phyloP scores from a whole-genome alignment of 1,140 invertebrate genomes.

The Adoxophyes honmai region DNA sequence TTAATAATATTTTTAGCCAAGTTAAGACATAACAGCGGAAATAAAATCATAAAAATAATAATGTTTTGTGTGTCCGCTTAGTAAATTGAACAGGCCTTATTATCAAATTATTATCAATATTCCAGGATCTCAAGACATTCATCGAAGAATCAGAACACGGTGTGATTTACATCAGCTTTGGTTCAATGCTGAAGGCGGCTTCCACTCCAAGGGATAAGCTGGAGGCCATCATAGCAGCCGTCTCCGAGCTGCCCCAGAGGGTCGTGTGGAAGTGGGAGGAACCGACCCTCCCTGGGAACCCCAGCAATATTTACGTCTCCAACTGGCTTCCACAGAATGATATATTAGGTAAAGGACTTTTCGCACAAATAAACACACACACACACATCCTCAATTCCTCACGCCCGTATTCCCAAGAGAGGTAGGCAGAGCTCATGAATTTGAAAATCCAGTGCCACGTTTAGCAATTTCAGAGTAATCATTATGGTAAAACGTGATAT shows the following conservation, averaged over 20 bases:
- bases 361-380: no score
- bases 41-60: no score
- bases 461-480: no score
- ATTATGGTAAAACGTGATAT: no score
- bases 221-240: constrained; percentile 68
- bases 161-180: constrained; percentile 79
- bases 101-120: constrained; percentile 14
- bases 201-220: constrained; percentile 57
- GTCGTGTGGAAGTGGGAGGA: constrained; percentile 82
- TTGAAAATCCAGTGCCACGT: no score
- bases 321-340: constrained; percentile 83
- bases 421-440: no score
- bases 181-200: constrained; percentile 64
- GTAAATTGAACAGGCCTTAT: constrained; percentile 5
- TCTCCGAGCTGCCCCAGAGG: constrained; percentile 75
- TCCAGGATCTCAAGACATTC: constrained; percentile 32
- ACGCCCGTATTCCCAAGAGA: no score
- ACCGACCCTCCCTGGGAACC: constrained; percentile 50
- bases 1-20: no score
- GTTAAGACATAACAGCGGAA: no score
- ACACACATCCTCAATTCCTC: no score
- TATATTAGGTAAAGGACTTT: constrained; percentile 72
- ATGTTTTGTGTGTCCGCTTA: neutral
- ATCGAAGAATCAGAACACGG: constrained; percentile 49
- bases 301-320: constrained; percentile 78